phyloP scores from a whole-genome alignment of 2,888 invertebrate species.

The Conistra vaccinii region DNA sequence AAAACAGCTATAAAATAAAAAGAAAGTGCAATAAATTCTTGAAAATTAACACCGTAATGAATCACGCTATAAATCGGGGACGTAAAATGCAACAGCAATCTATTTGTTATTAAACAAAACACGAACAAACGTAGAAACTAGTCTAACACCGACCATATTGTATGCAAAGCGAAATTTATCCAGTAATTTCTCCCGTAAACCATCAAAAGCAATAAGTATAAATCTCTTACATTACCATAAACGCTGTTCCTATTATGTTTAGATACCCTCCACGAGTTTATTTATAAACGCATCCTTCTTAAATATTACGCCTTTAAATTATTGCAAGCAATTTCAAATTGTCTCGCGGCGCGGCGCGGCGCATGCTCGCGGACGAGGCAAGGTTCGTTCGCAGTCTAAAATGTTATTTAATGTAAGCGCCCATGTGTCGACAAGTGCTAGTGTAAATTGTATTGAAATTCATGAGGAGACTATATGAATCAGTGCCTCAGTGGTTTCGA shows the following conservation, averaged over 20 bases:
- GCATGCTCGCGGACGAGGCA: conserved; percentile 41
- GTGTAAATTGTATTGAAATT: conserved; percentile 70
- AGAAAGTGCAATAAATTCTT: conserved; percentile 37
- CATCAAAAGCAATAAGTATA: conserved; percentile 81
- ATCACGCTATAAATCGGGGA: conserved; percentile 45
- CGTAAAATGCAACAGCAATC: conserved; percentile 38
- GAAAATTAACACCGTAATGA: conserved; percentile 28
- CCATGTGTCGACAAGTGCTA: conserved; percentile 73
- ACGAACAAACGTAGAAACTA: conserved; percentile 52
- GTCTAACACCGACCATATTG: conserved; percentile 63
- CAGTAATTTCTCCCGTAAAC: conserved; percentile 70
- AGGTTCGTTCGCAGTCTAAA: conserved; percentile 64
- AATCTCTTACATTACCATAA: conserved; percentile 82
- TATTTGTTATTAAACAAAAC: conserved; percentile 51
- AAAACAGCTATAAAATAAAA: conserved; percentile 33
- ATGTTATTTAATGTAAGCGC: conserved; percentile 71
- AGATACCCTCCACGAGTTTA: conserved; percentile 76
- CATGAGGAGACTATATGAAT: conserved; percentile 47
- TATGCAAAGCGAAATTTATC: conserved; percentile 64
- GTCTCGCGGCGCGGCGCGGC: conserved; percentile 80
- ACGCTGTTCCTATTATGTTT: conserved; percentile 80
- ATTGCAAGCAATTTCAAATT: conserved; percentile 84
- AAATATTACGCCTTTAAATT: conserved; percentile 81
- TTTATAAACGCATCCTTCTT: conserved; percentile 82
- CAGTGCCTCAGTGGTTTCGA: conserved; percentile 43